Conservation (phyloP, 2,797 vertebrate genomes). For the Sphenopsis melanotis region DNA sequence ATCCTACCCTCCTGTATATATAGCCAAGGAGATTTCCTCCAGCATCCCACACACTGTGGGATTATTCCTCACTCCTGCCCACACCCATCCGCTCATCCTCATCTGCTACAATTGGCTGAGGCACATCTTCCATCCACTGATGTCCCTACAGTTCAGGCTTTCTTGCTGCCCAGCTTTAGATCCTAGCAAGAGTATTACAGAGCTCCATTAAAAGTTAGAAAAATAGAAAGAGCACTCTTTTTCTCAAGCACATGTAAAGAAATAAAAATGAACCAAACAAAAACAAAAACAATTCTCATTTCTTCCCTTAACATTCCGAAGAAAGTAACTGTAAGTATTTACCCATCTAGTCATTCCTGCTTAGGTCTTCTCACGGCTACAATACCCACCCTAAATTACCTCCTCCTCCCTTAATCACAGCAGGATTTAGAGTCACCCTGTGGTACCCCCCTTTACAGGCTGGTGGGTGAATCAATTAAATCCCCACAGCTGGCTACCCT, state of each 20-base stretch:
- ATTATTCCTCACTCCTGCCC: background rate
- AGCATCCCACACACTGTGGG: background rate
- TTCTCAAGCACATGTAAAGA: background rate
- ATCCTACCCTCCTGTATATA: background rate
- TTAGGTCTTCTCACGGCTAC: background rate
- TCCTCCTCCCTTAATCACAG: background rate
- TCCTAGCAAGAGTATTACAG: background rate
- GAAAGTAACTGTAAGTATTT: background rate
- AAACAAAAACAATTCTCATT: background rate
- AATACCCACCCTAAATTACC: background rate
- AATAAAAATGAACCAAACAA: fast-evolving
- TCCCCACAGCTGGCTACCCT: slow-evolving; percentile 57
- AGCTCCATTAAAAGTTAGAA: background rate
- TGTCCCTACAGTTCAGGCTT: background rate
- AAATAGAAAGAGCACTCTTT: background rate
- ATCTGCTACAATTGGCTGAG: background rate
- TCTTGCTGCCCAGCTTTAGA: background rate
- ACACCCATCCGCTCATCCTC: background rate
- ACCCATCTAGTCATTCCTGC: background rate
- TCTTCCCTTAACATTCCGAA: background rate
- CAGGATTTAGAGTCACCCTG: background rate
- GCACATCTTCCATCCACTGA: background rate
- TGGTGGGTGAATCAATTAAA: slow-evolving; percentile 48
- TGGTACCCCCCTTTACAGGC: background rate
- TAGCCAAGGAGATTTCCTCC: background rate